These are phyloP conservation scores for Lydus trimaculatus DNA, from an alignment of 2,888 invertebrate species.

Conservation along the genomic window DNA sequence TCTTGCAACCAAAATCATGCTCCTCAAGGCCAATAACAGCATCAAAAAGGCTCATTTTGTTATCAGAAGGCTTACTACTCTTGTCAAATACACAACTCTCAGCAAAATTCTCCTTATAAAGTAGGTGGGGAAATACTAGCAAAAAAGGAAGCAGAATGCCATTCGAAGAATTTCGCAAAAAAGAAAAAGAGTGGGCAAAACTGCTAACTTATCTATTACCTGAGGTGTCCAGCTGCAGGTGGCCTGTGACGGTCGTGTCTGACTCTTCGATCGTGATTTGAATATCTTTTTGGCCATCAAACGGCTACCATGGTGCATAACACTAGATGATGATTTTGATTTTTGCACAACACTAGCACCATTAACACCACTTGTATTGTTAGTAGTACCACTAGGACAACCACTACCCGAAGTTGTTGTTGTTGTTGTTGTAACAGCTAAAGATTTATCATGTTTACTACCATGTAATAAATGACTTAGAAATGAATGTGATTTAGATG, in stretches of 20 bases:
- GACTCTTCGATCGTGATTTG: conserved; percentile 84
- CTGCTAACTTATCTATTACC: conserved; percentile 64
- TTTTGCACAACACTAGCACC: conserved; percentile 73
- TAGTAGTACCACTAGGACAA: not conserved
- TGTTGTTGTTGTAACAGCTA: conserved; percentile 63
- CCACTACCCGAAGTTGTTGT: conserved; percentile 33
- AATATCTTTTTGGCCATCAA: conserved; percentile 86
- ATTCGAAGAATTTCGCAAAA: too few relatives aligned
- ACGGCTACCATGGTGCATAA: conserved; percentile 74
- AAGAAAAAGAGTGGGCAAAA: too few relatives aligned
- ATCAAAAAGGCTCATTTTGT: too few relatives aligned
- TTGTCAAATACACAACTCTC: too few relatives aligned
- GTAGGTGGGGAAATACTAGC: too few relatives aligned
- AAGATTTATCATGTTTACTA: conserved; percentile 48
- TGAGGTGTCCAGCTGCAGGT: conserved; percentile 82
- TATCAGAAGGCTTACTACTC: too few relatives aligned
- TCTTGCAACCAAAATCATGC: not conserved
- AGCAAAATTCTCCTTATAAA: too few relatives aligned
- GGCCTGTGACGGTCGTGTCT: conserved; percentile 69
- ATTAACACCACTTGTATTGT: not conserved
- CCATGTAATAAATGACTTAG: conserved; percentile 70
- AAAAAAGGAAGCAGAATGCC: too few relatives aligned
- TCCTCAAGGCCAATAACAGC: not conserved
- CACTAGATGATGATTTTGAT: conserved; percentile 87
- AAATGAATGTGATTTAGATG: conserved; percentile 68